Percentiles rank a stretch among this genome's conserved stretches.
Evolutionary conservation across 2,113 vertebrate species (phyloP).

Genomic region (Percina caprodes): DNA sequence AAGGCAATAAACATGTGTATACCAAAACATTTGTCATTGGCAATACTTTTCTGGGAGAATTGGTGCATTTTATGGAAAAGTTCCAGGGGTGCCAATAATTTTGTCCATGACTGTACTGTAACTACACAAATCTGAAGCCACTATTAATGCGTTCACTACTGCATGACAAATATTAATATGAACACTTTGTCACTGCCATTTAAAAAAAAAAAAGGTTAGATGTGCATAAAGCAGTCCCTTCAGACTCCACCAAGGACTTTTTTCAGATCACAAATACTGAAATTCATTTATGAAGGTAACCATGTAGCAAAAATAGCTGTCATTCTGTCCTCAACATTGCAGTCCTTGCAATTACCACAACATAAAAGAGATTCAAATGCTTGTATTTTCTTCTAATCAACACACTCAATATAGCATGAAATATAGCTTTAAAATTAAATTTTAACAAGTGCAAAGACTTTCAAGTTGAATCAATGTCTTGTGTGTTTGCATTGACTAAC

Average conservation of each 20-base stretch:
- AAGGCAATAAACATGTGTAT: too few relatives aligned
- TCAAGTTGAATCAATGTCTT: not conserved
- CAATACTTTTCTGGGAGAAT: too few relatives aligned
- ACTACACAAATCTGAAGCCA: not conserved
- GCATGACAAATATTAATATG: not conserved
- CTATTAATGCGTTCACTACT: not conserved
- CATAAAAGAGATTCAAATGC: not conserved
- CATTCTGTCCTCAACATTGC: not conserved
- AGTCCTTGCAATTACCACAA: not conserved
- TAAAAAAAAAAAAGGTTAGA: too few relatives aligned
- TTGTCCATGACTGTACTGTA: too few relatives aligned
- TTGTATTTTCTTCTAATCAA: not conserved
- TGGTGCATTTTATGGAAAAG: too few relatives aligned
- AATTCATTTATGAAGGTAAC: constrained; percentile 1
- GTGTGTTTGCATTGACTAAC: constrained; percentile 78
- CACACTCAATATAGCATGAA: not conserved
- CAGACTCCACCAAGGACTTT: not conserved
- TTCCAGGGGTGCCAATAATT: too few relatives aligned
- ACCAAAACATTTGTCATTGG: too few relatives aligned
- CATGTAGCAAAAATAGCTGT: not conserved
- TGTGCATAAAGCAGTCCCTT: not conserved
- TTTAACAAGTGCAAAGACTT: not conserved
- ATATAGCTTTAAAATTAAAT: not conserved
- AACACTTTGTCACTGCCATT: not conserved
- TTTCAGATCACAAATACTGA: not conserved